Percentiles rank a stretch among this genome's conserved stretches.
phyloP scores from a whole-genome alignment of 2,888 invertebrate species.

The Eupithecia vulgata region DNA sequence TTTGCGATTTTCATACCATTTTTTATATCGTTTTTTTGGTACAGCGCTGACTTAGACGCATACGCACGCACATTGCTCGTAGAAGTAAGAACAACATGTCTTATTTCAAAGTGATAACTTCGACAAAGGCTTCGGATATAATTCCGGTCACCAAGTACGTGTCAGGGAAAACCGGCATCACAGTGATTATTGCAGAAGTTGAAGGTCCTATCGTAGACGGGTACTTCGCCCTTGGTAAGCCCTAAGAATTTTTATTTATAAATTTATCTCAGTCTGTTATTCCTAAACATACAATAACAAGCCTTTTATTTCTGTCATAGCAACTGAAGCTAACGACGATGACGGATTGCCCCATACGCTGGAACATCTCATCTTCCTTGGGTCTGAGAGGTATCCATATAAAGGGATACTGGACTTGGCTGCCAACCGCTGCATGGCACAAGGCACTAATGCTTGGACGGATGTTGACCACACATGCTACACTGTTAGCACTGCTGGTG shows the following conservation, averaged over 20 bases:
- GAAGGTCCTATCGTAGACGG: slow-evolving; percentile 96
- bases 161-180: slow-evolving; percentile 91
- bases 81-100: slow-evolving; percentile 56
- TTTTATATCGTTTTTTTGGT: not conserved
- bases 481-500: slow-evolving; percentile 92
- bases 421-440: slow-evolving; percentile 94
- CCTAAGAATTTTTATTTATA: not conserved
- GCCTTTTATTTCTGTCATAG: not conserved
- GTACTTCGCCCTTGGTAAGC: slow-evolving; percentile 92
- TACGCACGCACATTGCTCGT: not conserved
- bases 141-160: slow-evolving; percentile 92
- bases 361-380: slow-evolving; percentile 95
- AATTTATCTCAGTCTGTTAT: too few relatives aligned
- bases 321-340: slow-evolving; percentile 95
- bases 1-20: not conserved
- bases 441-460: slow-evolving; percentile 97
- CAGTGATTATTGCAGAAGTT: slow-evolving; percentile 92
- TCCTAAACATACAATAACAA: not conserved
- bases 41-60: not conserved
- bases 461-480: slow-evolving; percentile 94
- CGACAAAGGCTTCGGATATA: slow-evolving; percentile 87
- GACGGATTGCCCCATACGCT: slow-evolving; percentile 96
- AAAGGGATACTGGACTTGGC: slow-evolving; percentile 94
- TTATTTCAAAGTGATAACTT: slow-evolving; percentile 81
- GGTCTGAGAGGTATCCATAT: slow-evolving; percentile 94